A percentile compares a stretch with the other conserved stretches of the same genome.
Evolutionary conservation across 2,113 vertebrate genomes (phyloP).

Genomic region (Podocnemis expansa): DNA sequence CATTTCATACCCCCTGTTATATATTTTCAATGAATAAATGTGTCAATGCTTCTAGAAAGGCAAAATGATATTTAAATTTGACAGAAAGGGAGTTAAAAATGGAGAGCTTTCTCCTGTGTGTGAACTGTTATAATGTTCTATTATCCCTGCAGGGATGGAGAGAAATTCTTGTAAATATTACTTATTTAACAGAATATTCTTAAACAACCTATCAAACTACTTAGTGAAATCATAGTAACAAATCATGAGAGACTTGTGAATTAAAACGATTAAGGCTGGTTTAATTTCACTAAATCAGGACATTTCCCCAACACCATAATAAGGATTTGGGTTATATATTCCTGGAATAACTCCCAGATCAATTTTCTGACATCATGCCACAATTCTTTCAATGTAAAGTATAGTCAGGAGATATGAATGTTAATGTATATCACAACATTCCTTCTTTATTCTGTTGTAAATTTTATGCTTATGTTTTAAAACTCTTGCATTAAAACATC

Average conservation of each 20-base stretch:
- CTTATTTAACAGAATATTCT: slow-evolving; percentile 70
- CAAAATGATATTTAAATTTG: slow-evolving; percentile 56
- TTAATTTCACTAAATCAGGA: slow-evolving; percentile 59
- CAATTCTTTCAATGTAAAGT: background rate
- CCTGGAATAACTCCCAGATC: slow-evolving; percentile 31
- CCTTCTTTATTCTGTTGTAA: background rate
- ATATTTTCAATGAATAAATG: slow-evolving; percentile 38
- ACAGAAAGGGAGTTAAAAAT: slow-evolving; percentile 46
- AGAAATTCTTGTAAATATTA: slow-evolving; percentile 68
- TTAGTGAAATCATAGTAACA: slow-evolving; percentile 56
- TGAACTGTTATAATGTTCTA: slow-evolving; percentile 55
- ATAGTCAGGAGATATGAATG: background rate
- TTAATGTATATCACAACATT: background rate
- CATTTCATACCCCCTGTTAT: slow-evolving; percentile 25
- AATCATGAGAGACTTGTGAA: slow-evolving; percentile 48
- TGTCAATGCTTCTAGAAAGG: slow-evolving; percentile 41
- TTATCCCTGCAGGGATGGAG: slow-evolving; percentile 61
- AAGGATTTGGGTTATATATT: slow-evolving; percentile 39
- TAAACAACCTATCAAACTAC: slow-evolving; percentile 56
- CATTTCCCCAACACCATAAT: slow-evolving; percentile 32
- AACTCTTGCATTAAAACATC: background rate
- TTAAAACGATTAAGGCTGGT: slow-evolving; percentile 35
- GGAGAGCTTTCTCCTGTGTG: slow-evolving; percentile 56
- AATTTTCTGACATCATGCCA: background rate
- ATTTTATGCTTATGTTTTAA: background rate